Percentiles rank a stretch among this genome's conserved stretches.
These are phyloP conservation scores for Reinhardtius hippoglossoides DNA, from an alignment of 2,113 vertebrate genomes.

Conservation along the genomic window DNA sequence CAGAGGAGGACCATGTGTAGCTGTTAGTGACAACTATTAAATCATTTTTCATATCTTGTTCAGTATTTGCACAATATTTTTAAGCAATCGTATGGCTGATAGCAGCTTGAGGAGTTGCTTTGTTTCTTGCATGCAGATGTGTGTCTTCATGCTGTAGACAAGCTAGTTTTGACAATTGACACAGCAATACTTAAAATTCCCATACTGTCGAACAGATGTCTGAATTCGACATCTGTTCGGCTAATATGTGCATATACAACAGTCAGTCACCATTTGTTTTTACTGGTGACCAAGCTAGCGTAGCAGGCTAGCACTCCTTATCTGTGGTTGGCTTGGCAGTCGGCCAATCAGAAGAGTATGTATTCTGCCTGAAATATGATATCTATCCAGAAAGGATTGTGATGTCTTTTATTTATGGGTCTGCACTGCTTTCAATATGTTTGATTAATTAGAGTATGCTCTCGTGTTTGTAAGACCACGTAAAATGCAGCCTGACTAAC, in stretches of 20 bases:
- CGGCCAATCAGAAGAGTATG: background rate
- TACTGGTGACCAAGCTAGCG: background rate
- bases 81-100: no score
- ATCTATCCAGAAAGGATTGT: no score
- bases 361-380: no score
- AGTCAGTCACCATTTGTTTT: background rate
- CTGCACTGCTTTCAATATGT: background rate
- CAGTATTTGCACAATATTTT: no score
- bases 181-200: no score
- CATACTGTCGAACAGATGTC: background rate
- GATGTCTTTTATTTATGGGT: background rate
- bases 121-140: no score
- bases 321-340: background rate
- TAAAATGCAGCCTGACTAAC: constrained; percentile 11
- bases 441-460: constrained; percentile 10
- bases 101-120: no score
- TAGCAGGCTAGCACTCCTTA: background rate
- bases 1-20: constrained; percentile 6
- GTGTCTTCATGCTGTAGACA: no score
- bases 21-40: background rate
- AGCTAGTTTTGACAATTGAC: no score
- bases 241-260: background rate
- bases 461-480: constrained; percentile 8
- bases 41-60: no score
- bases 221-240: no score